phyloP scores from a whole-genome alignment of 2,797 vertebrate genomes.

The Lithobates sylvaticus region DNA sequence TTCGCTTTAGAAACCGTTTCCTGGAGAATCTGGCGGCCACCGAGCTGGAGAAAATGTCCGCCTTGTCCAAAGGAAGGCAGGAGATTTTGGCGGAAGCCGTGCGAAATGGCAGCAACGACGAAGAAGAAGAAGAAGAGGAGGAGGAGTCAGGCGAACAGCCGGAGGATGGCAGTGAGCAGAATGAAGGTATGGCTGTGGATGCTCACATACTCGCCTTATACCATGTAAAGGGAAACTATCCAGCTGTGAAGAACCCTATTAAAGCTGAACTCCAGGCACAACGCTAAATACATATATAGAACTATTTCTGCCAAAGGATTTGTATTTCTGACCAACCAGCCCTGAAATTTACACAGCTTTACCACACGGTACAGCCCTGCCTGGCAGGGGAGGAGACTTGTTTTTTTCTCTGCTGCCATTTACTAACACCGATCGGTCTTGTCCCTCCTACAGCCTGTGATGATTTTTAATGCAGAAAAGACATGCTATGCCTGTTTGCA shows the following conservation, averaged over 20 bases:
- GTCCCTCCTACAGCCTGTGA: too few relatives aligned
- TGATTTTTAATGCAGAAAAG: too few relatives aligned
- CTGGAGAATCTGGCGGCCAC: slow-evolving; percentile 86
- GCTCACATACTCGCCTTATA: too few relatives aligned
- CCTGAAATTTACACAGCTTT: too few relatives aligned
- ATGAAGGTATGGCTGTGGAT: neutral
- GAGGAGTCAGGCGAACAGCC: slow-evolving; percentile 13
- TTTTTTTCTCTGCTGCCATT: too few relatives aligned
- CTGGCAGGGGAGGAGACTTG: too few relatives aligned
- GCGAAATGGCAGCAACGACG: slow-evolving; percentile 13
- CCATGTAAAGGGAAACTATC: slow-evolving; percentile 5
- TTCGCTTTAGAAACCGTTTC: slow-evolving; percentile 84
- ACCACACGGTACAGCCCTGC: too few relatives aligned
- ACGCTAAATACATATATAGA: too few relatives aligned
- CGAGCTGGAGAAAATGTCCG: slow-evolving; percentile 83
- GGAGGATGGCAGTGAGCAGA: slow-evolving; percentile 4
- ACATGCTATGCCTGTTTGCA: too few relatives aligned
- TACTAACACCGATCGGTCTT: too few relatives aligned
- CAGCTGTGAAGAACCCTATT: neutral
- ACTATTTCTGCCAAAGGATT: too few relatives aligned
- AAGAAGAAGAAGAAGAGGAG: neutral
- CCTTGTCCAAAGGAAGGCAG: slow-evolving; percentile 72
- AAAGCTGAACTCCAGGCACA: neutral
- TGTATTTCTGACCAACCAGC: too few relatives aligned
- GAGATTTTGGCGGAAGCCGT: slow-evolving; percentile 65